phyloP scores from a whole-genome alignment of 1,140 invertebrate genomes.

The Dysdera silvatica region DNA sequence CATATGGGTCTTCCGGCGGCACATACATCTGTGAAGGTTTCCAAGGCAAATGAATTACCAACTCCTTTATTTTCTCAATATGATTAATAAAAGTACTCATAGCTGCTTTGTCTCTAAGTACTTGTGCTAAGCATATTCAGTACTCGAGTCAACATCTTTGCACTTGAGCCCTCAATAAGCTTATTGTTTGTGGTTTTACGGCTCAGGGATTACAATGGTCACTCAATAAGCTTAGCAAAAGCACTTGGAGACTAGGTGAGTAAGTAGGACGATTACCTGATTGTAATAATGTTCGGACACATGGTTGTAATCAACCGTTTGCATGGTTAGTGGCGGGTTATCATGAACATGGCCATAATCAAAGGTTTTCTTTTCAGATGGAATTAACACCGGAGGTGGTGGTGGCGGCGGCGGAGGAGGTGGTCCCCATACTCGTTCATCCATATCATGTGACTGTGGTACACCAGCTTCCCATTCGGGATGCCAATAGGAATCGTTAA shows the following conservation, averaged over 20 bases:
- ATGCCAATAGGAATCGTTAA: slow-evolving; percentile 11
- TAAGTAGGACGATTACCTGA: slow-evolving; percentile 19
- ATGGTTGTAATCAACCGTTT: slow-evolving; percentile 35
- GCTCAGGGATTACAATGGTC: too few relatives aligned
- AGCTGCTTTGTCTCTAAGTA: too few relatives aligned
- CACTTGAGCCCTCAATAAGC: too few relatives aligned
- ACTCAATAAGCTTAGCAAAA: too few relatives aligned
- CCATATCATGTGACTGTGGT: slow-evolving; percentile 8
- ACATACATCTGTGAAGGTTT: slow-evolving; percentile 19
- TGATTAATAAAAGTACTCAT: too few relatives aligned
- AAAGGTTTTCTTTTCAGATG: slow-evolving; percentile 25
- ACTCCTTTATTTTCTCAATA: too few relatives aligned
- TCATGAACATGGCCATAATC: slow-evolving; percentile 31
- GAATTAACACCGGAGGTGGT: slow-evolving; percentile 37
- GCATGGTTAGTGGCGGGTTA: slow-evolving; percentile 27
- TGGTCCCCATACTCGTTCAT: slow-evolving; percentile 13
- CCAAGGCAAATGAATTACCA: too few relatives aligned
- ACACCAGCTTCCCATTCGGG: slow-evolving; percentile 9
- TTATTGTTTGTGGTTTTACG: too few relatives aligned
- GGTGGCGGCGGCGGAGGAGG: slow-evolving; percentile 41
- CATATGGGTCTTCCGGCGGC: slow-evolving; percentile 22
- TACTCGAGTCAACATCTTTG: too few relatives aligned
- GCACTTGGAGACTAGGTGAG: too few relatives aligned
- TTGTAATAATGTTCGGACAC: slow-evolving; percentile 32
- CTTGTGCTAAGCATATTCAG: too few relatives aligned